phyloP scores from a whole-genome alignment of 2,797 vertebrate genomes.

The Neosalanx taihuensis region DNA sequence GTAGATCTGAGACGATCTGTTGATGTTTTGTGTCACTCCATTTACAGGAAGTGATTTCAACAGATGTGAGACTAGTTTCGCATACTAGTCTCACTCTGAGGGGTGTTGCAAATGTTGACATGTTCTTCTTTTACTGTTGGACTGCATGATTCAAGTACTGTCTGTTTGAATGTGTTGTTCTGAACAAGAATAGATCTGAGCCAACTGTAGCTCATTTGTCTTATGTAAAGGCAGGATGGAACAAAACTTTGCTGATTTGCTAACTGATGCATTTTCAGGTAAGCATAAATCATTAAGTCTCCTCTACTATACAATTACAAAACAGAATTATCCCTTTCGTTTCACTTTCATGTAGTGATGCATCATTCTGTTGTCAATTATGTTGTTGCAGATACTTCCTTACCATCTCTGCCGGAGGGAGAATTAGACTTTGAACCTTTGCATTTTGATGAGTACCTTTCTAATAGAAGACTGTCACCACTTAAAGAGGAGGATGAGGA shows the following conservation, averaged over 20 bases:
- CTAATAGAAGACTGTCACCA: slow-evolving; percentile 11
- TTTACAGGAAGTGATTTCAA: slow-evolving; percentile 70
- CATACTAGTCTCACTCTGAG: slow-evolving; percentile 23
- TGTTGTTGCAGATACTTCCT: slow-evolving; percentile 53
- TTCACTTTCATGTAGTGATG: not conserved
- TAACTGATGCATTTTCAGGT: slow-evolving; percentile 67
- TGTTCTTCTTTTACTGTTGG: slow-evolving; percentile 24
- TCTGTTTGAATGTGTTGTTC: not conserved
- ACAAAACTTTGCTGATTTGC: slow-evolving; percentile 55
- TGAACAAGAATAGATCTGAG: not conserved
- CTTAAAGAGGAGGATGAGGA: slow-evolving; percentile 37
- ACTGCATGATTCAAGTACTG: slow-evolving; percentile 1
- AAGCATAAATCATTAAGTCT: slow-evolving; percentile 27
- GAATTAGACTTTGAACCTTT: slow-evolving; percentile 67
- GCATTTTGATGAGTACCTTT: slow-evolving; percentile 43
- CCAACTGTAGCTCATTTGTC: slow-evolving; percentile 22
- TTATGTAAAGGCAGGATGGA: slow-evolving; percentile 61
- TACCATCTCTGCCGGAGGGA: slow-evolving; percentile 46
- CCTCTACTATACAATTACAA: not conserved
- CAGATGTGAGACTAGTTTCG: slow-evolving; percentile 49
- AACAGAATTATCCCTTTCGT: not conserved
- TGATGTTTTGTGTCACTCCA: slow-evolving; percentile 33
- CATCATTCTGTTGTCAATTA: slow-evolving; percentile 2
- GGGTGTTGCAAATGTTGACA: slow-evolving; percentile 13
- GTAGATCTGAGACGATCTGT: not conserved